These are phyloP conservation scores for Melanostoma scalare DNA, from an alignment of 2,888 invertebrate species.

Conservation along the genomic window DNA sequence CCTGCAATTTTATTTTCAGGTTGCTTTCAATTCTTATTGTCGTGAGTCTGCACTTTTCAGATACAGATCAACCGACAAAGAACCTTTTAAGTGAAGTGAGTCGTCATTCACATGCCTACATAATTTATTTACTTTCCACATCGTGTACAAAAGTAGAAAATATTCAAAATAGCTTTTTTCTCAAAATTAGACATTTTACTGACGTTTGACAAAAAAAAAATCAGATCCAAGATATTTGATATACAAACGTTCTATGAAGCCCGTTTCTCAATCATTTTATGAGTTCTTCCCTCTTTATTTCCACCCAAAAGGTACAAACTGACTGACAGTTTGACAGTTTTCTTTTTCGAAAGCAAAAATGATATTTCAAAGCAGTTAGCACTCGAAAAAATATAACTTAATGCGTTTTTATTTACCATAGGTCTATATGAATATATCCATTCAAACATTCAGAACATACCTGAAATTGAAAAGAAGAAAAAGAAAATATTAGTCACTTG, in stretches of 20 bases:
- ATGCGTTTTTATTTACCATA: slow-evolving; percentile 39
- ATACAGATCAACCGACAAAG: too few relatives aligned
- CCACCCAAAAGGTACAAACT: slow-evolving; percentile 1
- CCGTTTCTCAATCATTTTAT: neutral
- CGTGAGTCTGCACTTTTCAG: too few relatives aligned
- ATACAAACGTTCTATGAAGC: slow-evolving; percentile 1
- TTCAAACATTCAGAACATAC: slow-evolving; percentile 59
- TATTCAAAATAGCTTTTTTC: neutral
- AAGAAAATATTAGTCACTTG: slow-evolving; percentile 37
- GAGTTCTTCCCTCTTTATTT: neutral
- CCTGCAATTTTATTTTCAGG: too few relatives aligned
- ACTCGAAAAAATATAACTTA: slow-evolving; percentile 19
- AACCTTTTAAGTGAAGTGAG: too few relatives aligned
- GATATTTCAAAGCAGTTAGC: slow-evolving; percentile 42
- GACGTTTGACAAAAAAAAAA: slow-evolving; percentile 38
- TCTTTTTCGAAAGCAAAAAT: slow-evolving; percentile 10
- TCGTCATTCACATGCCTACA: too few relatives aligned
- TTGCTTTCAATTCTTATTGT: too few relatives aligned
- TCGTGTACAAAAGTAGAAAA: too few relatives aligned
- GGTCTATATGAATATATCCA: neutral
- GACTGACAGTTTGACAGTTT: slow-evolving; percentile 57
- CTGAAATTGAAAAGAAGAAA: slow-evolving; percentile 43
- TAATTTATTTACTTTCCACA: too few relatives aligned
- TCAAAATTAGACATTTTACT: slow-evolving; percentile 60
- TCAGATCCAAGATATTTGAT: neutral